These are phyloP conservation scores for Xestobium rufovillosum DNA, from an alignment of 2,888 invertebrate species.

Conservation along the genomic window DNA sequence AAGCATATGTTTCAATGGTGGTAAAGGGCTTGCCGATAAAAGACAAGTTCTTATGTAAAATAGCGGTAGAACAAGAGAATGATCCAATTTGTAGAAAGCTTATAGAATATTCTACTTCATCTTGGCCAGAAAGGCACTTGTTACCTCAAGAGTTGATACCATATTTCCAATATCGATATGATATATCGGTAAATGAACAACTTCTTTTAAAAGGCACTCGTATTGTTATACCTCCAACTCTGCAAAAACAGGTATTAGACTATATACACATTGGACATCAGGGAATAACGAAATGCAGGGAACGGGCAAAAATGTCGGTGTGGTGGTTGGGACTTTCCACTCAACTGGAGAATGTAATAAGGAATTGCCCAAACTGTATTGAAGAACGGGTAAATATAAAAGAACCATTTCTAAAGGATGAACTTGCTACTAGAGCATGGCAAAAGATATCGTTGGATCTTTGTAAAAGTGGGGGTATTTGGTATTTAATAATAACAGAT, in stretches of 20 bases:
- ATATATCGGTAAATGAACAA: slow-evolving; percentile 17
- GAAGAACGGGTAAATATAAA: slow-evolving; percentile 16
- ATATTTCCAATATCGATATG: slow-evolving; percentile 18
- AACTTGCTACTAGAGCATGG: slow-evolving; percentile 19
- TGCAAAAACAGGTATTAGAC: slow-evolving; percentile 8
- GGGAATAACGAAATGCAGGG: slow-evolving; percentile 20
- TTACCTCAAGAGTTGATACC: slow-evolving; percentile 9
- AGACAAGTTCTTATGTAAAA: slow-evolving; percentile 9
- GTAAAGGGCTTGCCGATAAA: not conserved
- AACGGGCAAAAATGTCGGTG: slow-evolving; percentile 17
- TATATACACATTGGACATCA: slow-evolving; percentile 16
- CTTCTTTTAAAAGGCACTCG: slow-evolving; percentile 20
- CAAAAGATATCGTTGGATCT: slow-evolving; percentile 21
- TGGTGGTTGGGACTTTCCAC: slow-evolving; percentile 21
- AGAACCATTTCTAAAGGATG: slow-evolving; percentile 17
- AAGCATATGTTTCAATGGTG: slow-evolving; percentile 1
- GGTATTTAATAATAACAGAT: slow-evolving; percentile 17
- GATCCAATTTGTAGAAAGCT: slow-evolving; percentile 15
- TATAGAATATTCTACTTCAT: slow-evolving; percentile 12
- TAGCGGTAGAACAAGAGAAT: slow-evolving; percentile 16
- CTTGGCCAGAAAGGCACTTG: not conserved
- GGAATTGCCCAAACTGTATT: slow-evolving; percentile 19
- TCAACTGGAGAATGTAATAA: slow-evolving; percentile 21
- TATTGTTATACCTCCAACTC: slow-evolving; percentile 6
- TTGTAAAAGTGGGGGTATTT: slow-evolving; percentile 11